Evolutionary conservation across 2,113 vertebrate genomes (phyloP), one percentile per base, ranked within the genome.

Genomic region (Lutjanus erythropterus): DNA sequence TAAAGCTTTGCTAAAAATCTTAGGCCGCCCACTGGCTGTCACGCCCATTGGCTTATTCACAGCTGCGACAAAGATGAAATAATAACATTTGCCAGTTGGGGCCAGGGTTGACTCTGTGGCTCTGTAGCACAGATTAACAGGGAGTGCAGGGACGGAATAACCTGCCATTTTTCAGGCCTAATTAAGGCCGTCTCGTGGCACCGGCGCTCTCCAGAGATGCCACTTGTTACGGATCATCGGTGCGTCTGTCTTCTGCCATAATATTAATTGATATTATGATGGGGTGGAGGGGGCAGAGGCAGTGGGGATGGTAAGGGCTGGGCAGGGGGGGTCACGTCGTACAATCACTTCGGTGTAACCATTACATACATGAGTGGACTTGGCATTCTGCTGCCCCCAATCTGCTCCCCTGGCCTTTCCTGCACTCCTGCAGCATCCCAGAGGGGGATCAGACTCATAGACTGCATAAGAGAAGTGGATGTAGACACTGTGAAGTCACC

Each of bases 221-320:
- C 80, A 92, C 91, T 93, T 89, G 91, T 88, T 88, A 87, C 89
- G 90, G 92, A 91, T 94, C 92, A 90, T 80, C 81, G 81, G 82
- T 80, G 88, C 70, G 83, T 92, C 94, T 93, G 94, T 94, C 89
- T 92, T 75, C 78, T 90, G 92, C 92, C 88, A 86, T 87, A 80
- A 90, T 90, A 90, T 92, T 94, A 95, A 94, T 93, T 93, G 91
- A 92, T 94, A 89, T 93, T 90, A 91, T 85, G 87, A 89, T 83
- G 83, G 84, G 83, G 89, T 80, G 80, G 72, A 71, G 78, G 70
- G 86, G 71, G 86, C 75, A 58, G 53, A 42, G 72, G 69, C 81
- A 71, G 53, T 25, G 46, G 75, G 83, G 78, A 67, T 69, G 23
- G 70, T 21, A 5, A 27, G 25, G 37, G 31, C n/a, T n/a, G n/a